Evolutionary conservation across 1,140 invertebrate genomes (phyloP), one percentile per base, ranked within the genome.

Genomic region (Aleiodes sp.): DNA sequence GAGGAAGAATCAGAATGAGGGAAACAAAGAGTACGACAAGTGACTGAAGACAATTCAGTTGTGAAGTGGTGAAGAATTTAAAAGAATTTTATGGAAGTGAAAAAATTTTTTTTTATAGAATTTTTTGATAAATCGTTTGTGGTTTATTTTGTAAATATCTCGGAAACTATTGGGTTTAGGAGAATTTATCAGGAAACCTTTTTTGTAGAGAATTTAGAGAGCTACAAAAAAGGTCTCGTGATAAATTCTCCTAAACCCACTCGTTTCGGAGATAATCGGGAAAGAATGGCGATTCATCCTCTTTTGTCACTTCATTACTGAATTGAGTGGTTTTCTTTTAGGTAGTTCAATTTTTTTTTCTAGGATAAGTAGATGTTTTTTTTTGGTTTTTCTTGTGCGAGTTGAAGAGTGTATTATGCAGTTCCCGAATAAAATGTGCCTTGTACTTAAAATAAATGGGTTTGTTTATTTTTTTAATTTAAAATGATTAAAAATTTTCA

Each of bases 1-100:
- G 66, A 85, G 83, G 65, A 86, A 82, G 62, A 82, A 82, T 66
- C 82, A 84, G 41, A 70, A 79, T 16, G 83, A 82, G 14, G 78
- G 77, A n/a, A 75, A 79, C 64, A 81, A 80, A 66, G 79, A 84
- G 56, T 84, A 70, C 19, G 39, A 66, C 24, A 64, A 57, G 28
- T 65, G 52, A 52, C 28, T 60, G 12, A 28, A 16, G 28, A 56
- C 29, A 57, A 37, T 29, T 46, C 41, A 57, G 14, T 57, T 43
- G 52, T 16, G n/a, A 43, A 21, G 26, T 62, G 31, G 21, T 16
- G 12, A 60, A 26, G 35, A 39, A 19, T 39, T 16, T 10, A 8
- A 43, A 43, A 4, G n/a, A 43, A 43, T 1, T 64, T n/a, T 19
- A 31, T 1, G 24, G 33, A 12, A 26, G 4, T 26, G 24, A 19